These are phyloP conservation scores for Sylvicapra grimmia DNA, from an alignment of 2,113 vertebrate species.

Conservation along the genomic window DNA sequence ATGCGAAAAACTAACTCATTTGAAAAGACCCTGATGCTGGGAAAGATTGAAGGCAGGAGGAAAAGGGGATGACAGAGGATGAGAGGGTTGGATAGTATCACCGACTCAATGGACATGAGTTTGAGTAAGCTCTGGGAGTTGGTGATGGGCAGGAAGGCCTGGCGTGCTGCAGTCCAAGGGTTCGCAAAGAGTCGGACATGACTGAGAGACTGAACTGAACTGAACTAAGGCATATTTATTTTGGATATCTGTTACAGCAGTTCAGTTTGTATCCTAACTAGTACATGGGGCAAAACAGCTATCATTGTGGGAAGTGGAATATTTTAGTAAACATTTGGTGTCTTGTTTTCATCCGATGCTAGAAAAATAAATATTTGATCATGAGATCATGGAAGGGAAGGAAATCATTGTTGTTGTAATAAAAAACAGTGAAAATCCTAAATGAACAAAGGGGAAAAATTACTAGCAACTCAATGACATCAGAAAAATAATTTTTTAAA, in stretches of 20 bases:
- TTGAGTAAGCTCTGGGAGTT: background rate
- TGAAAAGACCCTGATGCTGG: background rate
- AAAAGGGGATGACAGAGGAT: background rate
- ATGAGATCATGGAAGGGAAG: background rate
- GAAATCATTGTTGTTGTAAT: background rate
- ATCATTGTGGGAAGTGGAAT: background rate
- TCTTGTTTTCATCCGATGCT: background rate
- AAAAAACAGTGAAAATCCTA: background rate
- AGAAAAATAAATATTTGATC: background rate
- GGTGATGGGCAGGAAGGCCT: background rate
- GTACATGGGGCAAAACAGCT: background rate
- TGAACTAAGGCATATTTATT: background rate
- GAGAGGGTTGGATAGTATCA: background rate
- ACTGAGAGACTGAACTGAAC: background rate
- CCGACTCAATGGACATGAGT: background rate
- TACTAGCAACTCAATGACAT: background rate
- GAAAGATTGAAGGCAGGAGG: background rate
- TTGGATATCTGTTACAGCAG: background rate
- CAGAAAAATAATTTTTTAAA: background rate
- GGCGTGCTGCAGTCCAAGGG: background rate
- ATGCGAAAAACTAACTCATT: background rate
- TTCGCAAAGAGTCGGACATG: fast-evolving
- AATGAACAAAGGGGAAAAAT: background rate
- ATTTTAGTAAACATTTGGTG: background rate
- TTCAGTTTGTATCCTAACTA: background rate